These are phyloP conservation scores for Amphimedon queenslandica DNA, from an alignment of 37 sponge, comb jelly and placozoan genomes.

Conservation along the genomic window DNA sequence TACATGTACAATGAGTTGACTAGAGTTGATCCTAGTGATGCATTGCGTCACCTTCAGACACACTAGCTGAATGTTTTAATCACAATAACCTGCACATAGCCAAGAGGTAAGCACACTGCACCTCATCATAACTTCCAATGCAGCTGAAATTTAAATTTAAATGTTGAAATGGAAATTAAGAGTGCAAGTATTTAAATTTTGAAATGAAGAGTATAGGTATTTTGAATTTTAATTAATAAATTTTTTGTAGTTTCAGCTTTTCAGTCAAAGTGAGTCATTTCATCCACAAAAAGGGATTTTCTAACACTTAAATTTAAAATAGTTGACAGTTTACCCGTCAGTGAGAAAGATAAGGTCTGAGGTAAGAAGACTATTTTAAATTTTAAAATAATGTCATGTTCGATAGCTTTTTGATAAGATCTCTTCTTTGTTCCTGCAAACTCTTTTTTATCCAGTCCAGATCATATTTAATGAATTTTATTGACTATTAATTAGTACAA, in stretches of 20 bases:
- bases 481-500: conserved; percentile 19
- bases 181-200: no score
- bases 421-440: conserved; percentile 26
- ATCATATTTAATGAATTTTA: conserved; percentile 30
- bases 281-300: no score
- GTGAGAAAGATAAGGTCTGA: neutral
- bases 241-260: conserved; percentile 1
- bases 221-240: neutral
- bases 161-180: no score
- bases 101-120: conserved; percentile 41
- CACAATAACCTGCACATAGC: conserved; percentile 58
- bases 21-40: conserved; percentile 25
- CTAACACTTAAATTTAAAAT: neutral
- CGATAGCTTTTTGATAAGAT: conserved; percentile 46
- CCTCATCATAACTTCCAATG: no score
- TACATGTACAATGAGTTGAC: conserved; percentile 54
- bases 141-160: no score
- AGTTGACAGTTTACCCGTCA: neutral
- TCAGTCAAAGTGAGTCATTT: neutral
- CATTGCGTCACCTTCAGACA: conserved; percentile 50
- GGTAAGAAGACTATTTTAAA: neutral
- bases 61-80: conserved; percentile 37
- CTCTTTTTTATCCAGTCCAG: conserved; percentile 59
- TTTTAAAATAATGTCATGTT: neutral
- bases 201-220: neutral